Base-by-base conservation (phyloP, 2,797 vertebrate species). In the Ceryle rudis region DNA sequence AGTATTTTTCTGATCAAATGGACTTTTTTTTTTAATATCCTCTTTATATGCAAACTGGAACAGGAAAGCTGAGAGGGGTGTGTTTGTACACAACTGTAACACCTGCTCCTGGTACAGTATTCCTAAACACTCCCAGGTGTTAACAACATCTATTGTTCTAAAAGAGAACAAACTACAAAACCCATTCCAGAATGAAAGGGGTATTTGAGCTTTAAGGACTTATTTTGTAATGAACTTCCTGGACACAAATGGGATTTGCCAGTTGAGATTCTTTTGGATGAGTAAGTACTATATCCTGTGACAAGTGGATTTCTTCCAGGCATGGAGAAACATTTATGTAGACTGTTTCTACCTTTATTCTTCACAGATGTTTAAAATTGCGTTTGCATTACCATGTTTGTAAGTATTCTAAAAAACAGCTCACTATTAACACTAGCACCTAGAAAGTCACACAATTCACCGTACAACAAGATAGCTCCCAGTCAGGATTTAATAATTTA, bases 201-300 rank as follows among this genome's bases (percentile, higher is more conserved):
- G 4, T n/a, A 52, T 5, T 9, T 15, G 11, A 5, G 12, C 39
- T 39, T 39, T 39, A 69, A 42, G 31, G 31, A 62, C 0, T 1
- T 54, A 46, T 13, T 46, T 37, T 77, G 29, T 46, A 70, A 51
- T 73, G 19, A 83, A 42, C 9, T 41, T 57, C 19, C 80, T 4
- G 8, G 7, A 78, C 6, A 64, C 13, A 47, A 70, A 51, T 6
- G 71, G 7, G 4, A 12, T 66, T 69, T 66, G 21, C 33, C 73
- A 77, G 42, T 4, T 21, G 5, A 69, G 26, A 78, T 81, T 77
- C 14, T 88, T 90, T 61, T 19, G 37, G 19, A 72, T 17, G 31
- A 70, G 8, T 13, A 70, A 33, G 8, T 18, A 4, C 2, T 18
- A 6, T 17, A 44, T 55, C 10, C 31, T 3, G 16, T 51, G 19